phyloP scores from a whole-genome alignment of 2,113 vertebrate genomes.

The Columba janthina region DNA sequence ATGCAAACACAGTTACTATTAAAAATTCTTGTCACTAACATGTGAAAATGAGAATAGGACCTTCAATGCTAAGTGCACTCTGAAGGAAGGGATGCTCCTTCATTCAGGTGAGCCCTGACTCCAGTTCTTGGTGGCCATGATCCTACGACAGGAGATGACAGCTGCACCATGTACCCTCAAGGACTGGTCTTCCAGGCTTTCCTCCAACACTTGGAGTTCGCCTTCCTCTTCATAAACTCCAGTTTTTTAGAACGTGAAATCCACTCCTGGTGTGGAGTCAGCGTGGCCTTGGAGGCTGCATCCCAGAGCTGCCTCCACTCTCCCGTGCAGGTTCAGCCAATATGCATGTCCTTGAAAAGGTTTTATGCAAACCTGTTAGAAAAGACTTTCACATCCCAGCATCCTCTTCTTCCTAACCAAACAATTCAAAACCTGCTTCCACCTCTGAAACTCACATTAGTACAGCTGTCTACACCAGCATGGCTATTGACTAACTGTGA shows the following conservation, averaged over 20 bases:
- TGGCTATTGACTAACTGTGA: not conserved
- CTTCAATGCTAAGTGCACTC: not conserved
- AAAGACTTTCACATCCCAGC: not conserved
- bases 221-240: not conserved
- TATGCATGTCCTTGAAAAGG: not conserved
- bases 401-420: not conserved
- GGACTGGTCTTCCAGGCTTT: not conserved
- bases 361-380: not conserved
- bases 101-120: not conserved
- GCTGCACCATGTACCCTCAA: not conserved
- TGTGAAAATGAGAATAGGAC: not conserved
- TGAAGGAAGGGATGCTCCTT: not conserved
- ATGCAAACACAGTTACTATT: not conserved
- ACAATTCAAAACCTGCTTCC: not conserved
- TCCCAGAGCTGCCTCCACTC: accelerated
- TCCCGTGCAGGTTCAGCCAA: not conserved
- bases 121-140: not conserved
- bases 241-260: not conserved
- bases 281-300: accelerated
- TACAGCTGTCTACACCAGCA: accelerated
- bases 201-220: not conserved
- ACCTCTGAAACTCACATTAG: not conserved
- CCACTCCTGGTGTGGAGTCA: not conserved
- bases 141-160: not conserved
- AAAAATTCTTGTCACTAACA: not conserved